Percentiles rank a stretch among this genome's conserved stretches.
Conservation (phyloP, 2,888 invertebrate genomes). For the Temnothorax rugatulus region DNA sequence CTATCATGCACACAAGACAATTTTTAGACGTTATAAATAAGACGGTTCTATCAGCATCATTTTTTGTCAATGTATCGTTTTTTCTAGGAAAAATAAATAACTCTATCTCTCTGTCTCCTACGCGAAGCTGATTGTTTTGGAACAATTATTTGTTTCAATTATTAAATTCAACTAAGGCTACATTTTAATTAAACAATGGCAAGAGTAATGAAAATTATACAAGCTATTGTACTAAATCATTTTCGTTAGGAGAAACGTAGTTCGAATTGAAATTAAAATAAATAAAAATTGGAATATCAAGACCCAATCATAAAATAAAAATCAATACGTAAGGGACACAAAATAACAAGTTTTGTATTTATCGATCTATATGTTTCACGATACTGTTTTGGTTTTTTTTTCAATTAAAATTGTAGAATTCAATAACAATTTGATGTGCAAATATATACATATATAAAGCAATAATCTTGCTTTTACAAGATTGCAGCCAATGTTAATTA, state of each 20-base stretch:
- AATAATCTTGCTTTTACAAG: not conserved
- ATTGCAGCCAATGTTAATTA: slow-evolving; percentile 2
- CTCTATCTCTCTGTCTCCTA: not conserved
- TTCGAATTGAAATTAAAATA: slow-evolving; percentile 27
- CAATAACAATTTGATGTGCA: not conserved
- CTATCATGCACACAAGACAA: not conserved
- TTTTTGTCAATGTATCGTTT: not conserved
- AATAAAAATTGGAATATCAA: slow-evolving; percentile 5
- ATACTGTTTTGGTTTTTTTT: not conserved
- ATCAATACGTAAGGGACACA: not conserved
- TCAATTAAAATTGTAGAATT: not conserved
- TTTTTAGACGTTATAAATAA: not conserved
- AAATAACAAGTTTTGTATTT: not conserved
- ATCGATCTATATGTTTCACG: not conserved
- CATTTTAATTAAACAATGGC: slow-evolving; percentile 6
- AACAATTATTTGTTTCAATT: slow-evolving; percentile 22
- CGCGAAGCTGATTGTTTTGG: not conserved
- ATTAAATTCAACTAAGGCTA: slow-evolving; percentile 2
- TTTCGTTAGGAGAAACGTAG: not conserved
- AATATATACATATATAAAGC: not conserved
- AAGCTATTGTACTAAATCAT: slow-evolving; percentile 9
- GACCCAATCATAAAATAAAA: slow-evolving; percentile 24
- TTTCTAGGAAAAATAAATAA: not conserved
- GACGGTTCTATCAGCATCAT: not conserved
- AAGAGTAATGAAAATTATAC: slow-evolving; percentile 2